phyloP scores from a whole-genome alignment of 2,113 vertebrate species.

The Halichoerus grypus region DNA sequence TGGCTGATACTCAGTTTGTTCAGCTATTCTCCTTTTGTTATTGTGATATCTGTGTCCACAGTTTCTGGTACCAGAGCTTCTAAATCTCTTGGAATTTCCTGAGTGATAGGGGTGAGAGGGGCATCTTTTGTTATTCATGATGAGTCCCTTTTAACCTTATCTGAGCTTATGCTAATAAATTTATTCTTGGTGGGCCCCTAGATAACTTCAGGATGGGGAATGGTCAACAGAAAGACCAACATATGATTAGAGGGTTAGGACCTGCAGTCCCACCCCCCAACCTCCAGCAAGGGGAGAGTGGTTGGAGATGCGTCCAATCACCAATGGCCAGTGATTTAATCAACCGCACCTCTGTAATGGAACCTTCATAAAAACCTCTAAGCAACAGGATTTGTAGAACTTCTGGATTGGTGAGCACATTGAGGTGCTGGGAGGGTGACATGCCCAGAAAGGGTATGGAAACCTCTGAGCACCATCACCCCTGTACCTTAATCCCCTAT shows the following conservation, averaged over 20 bases:
- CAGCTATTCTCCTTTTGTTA: not conserved
- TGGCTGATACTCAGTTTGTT: not conserved
- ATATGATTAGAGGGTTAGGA: not conserved
- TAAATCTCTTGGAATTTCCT: not conserved
- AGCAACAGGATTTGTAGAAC: not conserved
- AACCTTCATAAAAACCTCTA: not conserved
- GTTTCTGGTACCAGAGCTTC: not conserved
- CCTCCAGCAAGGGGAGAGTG: not conserved
- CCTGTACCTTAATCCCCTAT: not conserved
- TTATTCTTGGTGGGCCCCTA: not conserved
- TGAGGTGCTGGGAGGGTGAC: not conserved
- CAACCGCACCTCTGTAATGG: not conserved
- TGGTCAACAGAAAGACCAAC: not conserved
- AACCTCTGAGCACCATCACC: not conserved
- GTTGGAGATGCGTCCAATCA: not conserved
- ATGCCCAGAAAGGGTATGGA: not conserved
- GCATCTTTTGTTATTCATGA: not conserved
- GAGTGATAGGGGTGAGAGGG: not conserved
- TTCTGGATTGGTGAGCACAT: not conserved
- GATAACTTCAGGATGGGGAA: not conserved
- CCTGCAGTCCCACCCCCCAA: not conserved
- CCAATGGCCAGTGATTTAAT: not conserved
- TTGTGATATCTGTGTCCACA: not conserved
- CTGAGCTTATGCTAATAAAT: not conserved
- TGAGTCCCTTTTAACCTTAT: not conserved